Percentiles rank a stretch among this genome's conserved stretches.
phyloP scores from a whole-genome alignment of 2,113 vertebrate genomes.

The Oncorhynchus tshawytscha region DNA sequence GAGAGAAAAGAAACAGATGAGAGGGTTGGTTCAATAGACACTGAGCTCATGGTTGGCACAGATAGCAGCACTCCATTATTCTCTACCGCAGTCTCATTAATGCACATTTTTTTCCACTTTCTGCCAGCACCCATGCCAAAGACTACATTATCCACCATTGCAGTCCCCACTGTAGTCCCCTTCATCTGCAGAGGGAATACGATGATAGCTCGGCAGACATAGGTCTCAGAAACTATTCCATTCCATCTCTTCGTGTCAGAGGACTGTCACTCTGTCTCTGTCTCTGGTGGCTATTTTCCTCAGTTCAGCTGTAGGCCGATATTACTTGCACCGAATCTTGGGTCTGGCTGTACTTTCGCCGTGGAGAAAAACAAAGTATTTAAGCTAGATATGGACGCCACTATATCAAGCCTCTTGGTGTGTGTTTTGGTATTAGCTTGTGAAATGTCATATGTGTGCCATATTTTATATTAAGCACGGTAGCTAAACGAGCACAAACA shows the following conservation, averaged over 20 bases:
- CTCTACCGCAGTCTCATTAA: constrained; percentile 4
- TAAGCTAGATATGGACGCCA: too few species aligned
- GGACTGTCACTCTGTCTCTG: background rate
- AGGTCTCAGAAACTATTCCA: background rate
- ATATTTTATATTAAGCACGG: too few species aligned
- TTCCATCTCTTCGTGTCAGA: background rate
- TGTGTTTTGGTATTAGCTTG: too few species aligned
- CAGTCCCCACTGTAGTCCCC: background rate
- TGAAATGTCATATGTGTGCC: too few species aligned
- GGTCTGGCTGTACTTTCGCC: background rate
- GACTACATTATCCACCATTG: background rate
- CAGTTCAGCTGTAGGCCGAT: background rate
- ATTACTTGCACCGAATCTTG: background rate
- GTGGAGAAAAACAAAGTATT: too few species aligned
- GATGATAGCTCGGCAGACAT: background rate
- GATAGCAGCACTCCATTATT: background rate
- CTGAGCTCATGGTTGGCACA: constrained; percentile 21
- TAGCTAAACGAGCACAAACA: too few species aligned
- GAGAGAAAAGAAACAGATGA: constrained; percentile 12
- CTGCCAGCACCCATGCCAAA: constrained; percentile 19
- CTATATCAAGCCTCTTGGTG: too few species aligned
- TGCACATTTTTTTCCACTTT: constrained; percentile 16
- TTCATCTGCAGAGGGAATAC: background rate
- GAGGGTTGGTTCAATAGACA: constrained; percentile 13
- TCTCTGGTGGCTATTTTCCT: background rate